Evolutionary conservation across 2,888 invertebrate species (phyloP).

Genomic region (Pristionchus maxplancki): DNA sequence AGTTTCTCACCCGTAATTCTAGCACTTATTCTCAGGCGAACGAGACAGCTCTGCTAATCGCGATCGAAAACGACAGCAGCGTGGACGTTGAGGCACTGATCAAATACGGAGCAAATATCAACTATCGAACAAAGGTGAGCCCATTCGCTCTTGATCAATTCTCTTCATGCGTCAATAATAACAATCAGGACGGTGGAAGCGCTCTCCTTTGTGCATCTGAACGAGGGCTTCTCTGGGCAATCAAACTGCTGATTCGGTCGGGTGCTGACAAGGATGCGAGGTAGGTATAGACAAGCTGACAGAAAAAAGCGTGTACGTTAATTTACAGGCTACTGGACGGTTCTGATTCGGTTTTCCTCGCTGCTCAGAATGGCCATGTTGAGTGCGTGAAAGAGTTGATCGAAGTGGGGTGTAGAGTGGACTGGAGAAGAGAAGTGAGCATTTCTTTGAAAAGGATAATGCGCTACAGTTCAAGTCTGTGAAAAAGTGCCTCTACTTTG

Average conservation of each 20-base stretch:
- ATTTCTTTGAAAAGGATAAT: no score
- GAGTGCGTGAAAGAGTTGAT: conserved; percentile 86
- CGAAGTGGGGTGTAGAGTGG: conserved; percentile 84
- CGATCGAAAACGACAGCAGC: conserved; percentile 45
- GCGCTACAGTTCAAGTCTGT: no score
- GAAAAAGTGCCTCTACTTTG: neutral
- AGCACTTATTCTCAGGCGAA: conserved; percentile 28
- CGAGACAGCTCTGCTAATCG: conserved; percentile 44
- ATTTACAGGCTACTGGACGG: conserved; percentile 54
- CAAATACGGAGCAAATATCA: conserved; percentile 46
- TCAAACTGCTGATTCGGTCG: conserved; percentile 82
- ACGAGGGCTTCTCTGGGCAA: conserved; percentile 90
- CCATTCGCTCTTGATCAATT: neutral
- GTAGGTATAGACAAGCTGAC: neutral
- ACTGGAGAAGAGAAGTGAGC: conserved; percentile 54
- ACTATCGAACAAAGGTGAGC: conserved; percentile 40
- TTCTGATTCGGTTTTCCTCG: conserved; percentile 85
- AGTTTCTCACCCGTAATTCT: no score
- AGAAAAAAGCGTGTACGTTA: neutral
- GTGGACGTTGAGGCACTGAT: conserved; percentile 33
- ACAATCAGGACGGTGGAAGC: conserved; percentile 88
- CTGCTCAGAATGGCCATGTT: conserved; percentile 93
- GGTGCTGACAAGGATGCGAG: conserved; percentile 54
- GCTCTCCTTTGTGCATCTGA: conserved; percentile 94
- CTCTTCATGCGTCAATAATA: neutral